Base-by-base conservation (phyloP, 2,797 vertebrate species). In the Lindbergichthys nudifrons region DNA sequence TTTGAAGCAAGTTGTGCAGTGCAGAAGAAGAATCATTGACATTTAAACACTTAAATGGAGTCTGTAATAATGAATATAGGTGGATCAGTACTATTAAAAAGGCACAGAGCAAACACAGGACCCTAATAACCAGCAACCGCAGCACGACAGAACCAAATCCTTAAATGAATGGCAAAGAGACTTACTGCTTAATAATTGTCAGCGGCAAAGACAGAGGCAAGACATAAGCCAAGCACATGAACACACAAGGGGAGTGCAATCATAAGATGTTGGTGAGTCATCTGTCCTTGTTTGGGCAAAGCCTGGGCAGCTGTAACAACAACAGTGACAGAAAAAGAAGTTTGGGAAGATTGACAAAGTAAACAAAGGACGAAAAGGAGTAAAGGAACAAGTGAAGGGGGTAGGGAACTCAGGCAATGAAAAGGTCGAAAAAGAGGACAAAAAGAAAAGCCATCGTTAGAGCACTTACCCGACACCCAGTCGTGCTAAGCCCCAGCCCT, bases 241-340 rank as follows among this genome's bases (percentile, higher is more conserved):
- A 82, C 41, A 72, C 72, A 74, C 46, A 66, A 51, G 11, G 16
- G 73, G 67, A 85, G 76, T 42, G 64, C 65, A 78, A 71, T 73
- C 77, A 86, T 62, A 83, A 71, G 54, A 77, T 76, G 79, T 71
- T 68, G 65, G 85, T 57, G 77, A 83, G 67, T 76, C 81, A 69
- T 76, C 81, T 81, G 64, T 86, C 93, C 93, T 92, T 94, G 86
- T 94, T 94, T 93, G 92, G 93, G 88, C 73, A 88, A 85, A 83
- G 70, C 58, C 70, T 15, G 73, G 53, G 57, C 41, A 71, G 80
- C 76, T 66, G 32, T 21, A 79, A 85, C 67, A 67, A 65, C 43
- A 74, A 63, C 72, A 69, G 73, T 72, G 74, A 76, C 56, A 74
- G 69, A 53, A 42, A 62, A 14, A 61, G 8, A 81, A 73, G 73